These are phyloP conservation scores for Agrotis segetum DNA, from an alignment of 2,888 invertebrate genomes.

Conservation along the genomic window DNA sequence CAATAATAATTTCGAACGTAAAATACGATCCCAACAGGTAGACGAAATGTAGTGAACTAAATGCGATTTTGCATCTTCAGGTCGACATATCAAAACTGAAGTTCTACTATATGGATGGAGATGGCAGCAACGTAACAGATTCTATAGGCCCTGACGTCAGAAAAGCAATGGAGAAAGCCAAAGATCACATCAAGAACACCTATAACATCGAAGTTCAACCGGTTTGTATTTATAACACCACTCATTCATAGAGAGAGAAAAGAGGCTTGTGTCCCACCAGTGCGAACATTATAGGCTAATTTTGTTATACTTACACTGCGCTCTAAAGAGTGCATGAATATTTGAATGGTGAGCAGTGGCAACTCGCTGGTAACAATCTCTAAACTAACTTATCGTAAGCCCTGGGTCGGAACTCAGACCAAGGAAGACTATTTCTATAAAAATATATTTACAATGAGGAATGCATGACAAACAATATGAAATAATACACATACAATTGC, in stretches of 20 bases:
- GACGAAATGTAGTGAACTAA: neutral
- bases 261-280: neutral
- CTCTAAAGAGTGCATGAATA: no score
- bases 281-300: no score
- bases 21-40: neutral
- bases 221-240: slow-evolving; percentile 74
- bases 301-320: no score
- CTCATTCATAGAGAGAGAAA: no score
- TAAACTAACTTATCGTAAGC: no score
- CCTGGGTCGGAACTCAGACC: no score
- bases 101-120: slow-evolving; percentile 95
- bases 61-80: slow-evolving; percentile 77
- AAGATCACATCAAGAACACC: slow-evolving; percentile 88
- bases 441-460: neutral
- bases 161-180: slow-evolving; percentile 89
- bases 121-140: slow-evolving; percentile 92
- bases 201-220: slow-evolving; percentile 91
- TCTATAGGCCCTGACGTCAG: slow-evolving; percentile 91
- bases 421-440: neutral
- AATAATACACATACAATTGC: neutral
- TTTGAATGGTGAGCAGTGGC: no score
- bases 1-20: neutral
- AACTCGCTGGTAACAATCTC: no score
- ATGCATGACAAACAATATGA: neutral
- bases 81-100: slow-evolving; percentile 92